A percentile compares a stretch with the other conserved stretches of the same genome.
Conservation (phyloP, 2,888 invertebrate species). For the Hirtodrosophila confusa region DNA sequence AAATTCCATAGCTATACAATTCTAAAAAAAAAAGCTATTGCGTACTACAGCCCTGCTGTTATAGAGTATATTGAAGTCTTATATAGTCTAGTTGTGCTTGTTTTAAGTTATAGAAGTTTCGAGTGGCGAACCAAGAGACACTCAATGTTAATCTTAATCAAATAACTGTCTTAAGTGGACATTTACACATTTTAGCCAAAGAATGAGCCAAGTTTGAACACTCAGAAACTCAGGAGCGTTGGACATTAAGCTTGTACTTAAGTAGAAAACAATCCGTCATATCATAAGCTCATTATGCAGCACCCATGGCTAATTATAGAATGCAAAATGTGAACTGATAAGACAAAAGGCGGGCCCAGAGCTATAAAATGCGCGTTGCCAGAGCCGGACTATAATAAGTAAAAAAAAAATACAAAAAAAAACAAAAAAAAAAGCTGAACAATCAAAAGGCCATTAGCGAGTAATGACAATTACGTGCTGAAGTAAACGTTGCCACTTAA, state of each 20-base stretch:
- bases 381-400: neutral
- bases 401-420: slow-evolving; percentile 5
- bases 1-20: no score
- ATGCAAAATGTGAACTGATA: slow-evolving; percentile 39
- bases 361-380: slow-evolving; percentile 1
- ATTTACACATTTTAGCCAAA: neutral
- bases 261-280: slow-evolving; percentile 30
- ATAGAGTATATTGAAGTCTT: no score
- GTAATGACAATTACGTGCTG: slow-evolving; percentile 53
- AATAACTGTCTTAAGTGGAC: neutral
- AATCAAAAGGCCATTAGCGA: slow-evolving; percentile 52
- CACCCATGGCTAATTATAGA: slow-evolving; percentile 46
- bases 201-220: no score
- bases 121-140: no score
- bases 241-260: slow-evolving; percentile 23
- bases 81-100: no score
- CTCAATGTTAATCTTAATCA: no score
- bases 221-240: slow-evolving; percentile 23
- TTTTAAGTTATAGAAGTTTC: no score
- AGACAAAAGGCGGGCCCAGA: slow-evolving; percentile 16
- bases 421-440: slow-evolving; percentile 35
- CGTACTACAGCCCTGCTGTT: no score
- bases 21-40: no score
- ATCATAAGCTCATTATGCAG: slow-evolving; percentile 48
- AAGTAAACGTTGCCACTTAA: slow-evolving; percentile 33